Conservation (phyloP, 2,797 vertebrate genomes). For the Sorex maritimensis region DNA sequence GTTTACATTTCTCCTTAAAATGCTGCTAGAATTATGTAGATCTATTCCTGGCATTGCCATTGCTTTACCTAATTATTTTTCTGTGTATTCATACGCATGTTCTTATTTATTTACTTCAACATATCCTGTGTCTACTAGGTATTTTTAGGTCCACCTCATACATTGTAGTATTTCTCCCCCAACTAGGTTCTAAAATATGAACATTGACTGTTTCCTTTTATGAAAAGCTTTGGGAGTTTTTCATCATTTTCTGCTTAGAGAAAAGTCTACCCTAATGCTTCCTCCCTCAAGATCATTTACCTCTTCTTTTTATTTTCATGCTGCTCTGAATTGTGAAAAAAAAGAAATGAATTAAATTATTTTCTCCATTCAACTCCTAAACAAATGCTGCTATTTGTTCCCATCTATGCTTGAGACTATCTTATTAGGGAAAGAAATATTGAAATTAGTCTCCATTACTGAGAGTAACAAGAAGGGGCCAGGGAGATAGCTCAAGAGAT, state of each 20-base stretch:
- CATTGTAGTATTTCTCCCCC: constrained; percentile 5
- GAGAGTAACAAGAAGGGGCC: too few relatives aligned
- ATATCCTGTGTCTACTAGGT: constrained; percentile 13
- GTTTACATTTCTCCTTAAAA: constrained; percentile 85
- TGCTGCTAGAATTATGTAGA: constrained; percentile 81
- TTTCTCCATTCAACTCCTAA: not conserved
- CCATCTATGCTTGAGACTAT: not conserved
- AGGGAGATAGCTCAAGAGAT: too few relatives aligned
- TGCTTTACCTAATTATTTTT: constrained; percentile 77
- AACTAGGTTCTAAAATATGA: constrained; percentile 19
- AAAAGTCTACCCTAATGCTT: not conserved
- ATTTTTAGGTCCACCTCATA: not conserved
- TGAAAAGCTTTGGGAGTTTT: not conserved
- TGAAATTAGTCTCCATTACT: not conserved
- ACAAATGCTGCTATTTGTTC: not conserved
- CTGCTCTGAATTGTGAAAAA: not conserved
- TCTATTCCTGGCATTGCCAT: constrained; percentile 59
- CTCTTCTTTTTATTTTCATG: not conserved
- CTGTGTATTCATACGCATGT: constrained; percentile 46
- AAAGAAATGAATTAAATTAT: not conserved
- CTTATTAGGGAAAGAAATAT: not conserved
- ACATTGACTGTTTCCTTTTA: not conserved
- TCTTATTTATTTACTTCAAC: constrained; percentile 66
- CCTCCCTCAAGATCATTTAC: not conserved
- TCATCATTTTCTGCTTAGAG: not conserved